Evolutionary conservation across 64 coral and sea anemone genomes (phyloP).

Genomic region (Stichodactyla helianthus): DNA sequence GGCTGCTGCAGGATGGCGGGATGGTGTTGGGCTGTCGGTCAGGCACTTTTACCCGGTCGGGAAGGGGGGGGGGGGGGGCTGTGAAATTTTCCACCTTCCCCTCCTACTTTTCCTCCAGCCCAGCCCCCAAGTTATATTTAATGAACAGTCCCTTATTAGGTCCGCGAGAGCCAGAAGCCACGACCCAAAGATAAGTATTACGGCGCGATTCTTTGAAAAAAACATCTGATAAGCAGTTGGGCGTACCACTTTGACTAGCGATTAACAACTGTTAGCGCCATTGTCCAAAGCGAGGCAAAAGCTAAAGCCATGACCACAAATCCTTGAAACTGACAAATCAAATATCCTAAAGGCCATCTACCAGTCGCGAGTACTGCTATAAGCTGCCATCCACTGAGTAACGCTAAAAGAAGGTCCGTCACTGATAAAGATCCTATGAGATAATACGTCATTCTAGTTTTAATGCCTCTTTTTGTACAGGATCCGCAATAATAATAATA

Average conservation of each 20-base stretch:
- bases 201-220: constrained; percentile 36
- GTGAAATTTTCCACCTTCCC: too few species aligned
- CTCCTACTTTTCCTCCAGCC: too few species aligned
- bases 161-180: constrained; percentile 32
- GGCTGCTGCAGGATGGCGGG: too few species aligned
- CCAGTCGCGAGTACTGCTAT: not conserved
- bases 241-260: constrained; percentile 40
- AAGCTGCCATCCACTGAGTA: not conserved
- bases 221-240: constrained; percentile 21
- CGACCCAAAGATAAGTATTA: not conserved
- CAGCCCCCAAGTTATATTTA: too few species aligned
- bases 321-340: constrained; percentile 35
- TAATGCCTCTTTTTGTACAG: not conserved
- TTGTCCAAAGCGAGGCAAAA: not conserved
- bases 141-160: too few species aligned
- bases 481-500: too few species aligned
- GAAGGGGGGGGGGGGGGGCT: too few species aligned
- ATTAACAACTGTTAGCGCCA: constrained; percentile 23
- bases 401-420: not conserved
- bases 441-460: not conserved
- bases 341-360: constrained; percentile 26
- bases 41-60: too few species aligned
- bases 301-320: not conserved
- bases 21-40: too few species aligned
- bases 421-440: constrained; percentile 9